Base-by-base conservation (phyloP, 2,888 invertebrate species). In the Leptopterna dolabrata region DNA sequence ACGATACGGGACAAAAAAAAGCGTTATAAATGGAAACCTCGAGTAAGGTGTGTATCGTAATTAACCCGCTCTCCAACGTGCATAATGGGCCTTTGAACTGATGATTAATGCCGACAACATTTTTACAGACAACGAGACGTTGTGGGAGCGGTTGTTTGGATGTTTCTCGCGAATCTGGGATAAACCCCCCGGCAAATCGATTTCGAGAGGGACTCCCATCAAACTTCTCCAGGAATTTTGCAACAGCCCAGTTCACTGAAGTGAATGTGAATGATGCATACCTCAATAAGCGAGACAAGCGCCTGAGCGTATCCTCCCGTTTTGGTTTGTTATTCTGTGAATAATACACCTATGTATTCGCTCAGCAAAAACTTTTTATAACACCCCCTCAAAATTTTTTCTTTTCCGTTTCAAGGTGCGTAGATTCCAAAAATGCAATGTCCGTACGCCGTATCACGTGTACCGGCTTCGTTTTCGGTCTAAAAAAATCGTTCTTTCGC, bases 21-120 rank as follows among this genome's bases (percentile, higher is more conserved):
- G 78, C 45, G 78, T 78, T 78, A 78, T 78, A 78, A 78, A 78
- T 78, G 78, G 78, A 78, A 63, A 78, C 43, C 19, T 78, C 43
- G 27, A 78, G 78, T 78, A 24, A 78, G 78, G 78, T 78, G 78
- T 78, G 78, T 78, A 78, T 78, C 78, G 24, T 78, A 78, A 78
- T 78, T 45, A 78, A 78, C 78, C 45, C 45, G 78, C 45, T 78
- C 78, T 78, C 43, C 7, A 45, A 78, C 78, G 24, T 78, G 27
- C 78, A 43, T 41, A 78, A 73, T 73, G 30, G 73, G 36, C 36
- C 73, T 45, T 78, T 78, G 78, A 78, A 78, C 41, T 36, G 41
- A 45, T 78, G 78, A 78, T 78, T 78, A 78, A 78, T 41, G 27
- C 45, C 78, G 78, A 45, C 78, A 78, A 41, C 78, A 45, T 78